Conservation (phyloP, 1,140 invertebrate species). For the Drosophila rhopaloa region DNA sequence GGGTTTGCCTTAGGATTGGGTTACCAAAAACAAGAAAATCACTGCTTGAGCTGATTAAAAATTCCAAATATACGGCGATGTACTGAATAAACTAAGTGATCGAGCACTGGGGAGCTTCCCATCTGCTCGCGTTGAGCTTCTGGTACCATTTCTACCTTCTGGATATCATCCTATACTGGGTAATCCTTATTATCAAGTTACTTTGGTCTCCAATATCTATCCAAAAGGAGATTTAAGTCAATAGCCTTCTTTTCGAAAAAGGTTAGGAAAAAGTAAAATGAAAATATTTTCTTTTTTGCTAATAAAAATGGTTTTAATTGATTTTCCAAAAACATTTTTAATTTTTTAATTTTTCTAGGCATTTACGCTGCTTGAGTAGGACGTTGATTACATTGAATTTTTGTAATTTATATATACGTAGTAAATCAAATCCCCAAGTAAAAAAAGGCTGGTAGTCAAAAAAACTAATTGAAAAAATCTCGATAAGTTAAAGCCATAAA, state of each 20-base stretch:
- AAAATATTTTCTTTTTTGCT: too few relatives aligned
- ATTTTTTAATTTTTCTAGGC: too few relatives aligned
- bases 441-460: too few relatives aligned
- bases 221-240: too few relatives aligned
- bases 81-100: not conserved
- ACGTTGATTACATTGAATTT: not conserved
- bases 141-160: slow-evolving; percentile 3
- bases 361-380: too few relatives aligned
- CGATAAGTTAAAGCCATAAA: slow-evolving; percentile 15
- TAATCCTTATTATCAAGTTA: too few relatives aligned
- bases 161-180: not conserved
- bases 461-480: slow-evolving; percentile 1
- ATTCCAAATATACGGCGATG: not conserved
- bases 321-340: too few relatives aligned
- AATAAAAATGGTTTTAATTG: too few relatives aligned
- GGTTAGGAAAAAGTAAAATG: too few relatives aligned
- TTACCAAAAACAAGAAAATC: slow-evolving; percentile 29
- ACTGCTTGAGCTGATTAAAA: not conserved
- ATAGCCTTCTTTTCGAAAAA: too few relatives aligned
- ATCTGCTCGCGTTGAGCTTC: too few relatives aligned
- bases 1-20: slow-evolving; percentile 49
- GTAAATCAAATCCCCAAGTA: not conserved
- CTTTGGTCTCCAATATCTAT: too few relatives aligned
- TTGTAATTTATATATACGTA: not conserved
- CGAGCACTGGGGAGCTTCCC: not conserved